Evolutionary conservation across 2,888 invertebrate genomes (phyloP), one percentile per base, ranked within the genome.

Genomic region (Acholoe squamosa): DNA sequence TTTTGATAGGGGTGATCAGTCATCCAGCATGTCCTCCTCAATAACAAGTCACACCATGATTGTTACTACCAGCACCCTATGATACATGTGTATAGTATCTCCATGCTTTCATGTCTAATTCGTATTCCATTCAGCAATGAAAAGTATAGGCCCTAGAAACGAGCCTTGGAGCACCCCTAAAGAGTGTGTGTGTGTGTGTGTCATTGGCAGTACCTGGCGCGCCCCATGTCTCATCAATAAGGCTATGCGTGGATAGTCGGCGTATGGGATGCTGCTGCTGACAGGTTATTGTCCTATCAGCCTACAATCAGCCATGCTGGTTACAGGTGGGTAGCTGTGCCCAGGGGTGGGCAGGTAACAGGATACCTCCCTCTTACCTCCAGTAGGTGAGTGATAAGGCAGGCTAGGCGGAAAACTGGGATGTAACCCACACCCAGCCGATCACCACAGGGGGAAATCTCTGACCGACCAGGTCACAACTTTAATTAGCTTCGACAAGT

Each of bases 401-500:
- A 12, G 34, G 28, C 34, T 3, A 12, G 77, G 77, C 16, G 77
- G 31, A 0, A 16, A 84, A 25, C 43, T 43, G 25, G 71, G 51
- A 84, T 34, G 84, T 51, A 84, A 84, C n/a, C 84, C 43, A 84
- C 84, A 84, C 84, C 43, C 51, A 19, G 25, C 51, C 10, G 43
- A 84, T 84, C 84, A 84, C 84, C 51, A 22, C 43, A 84, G 84
- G 34, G 84, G 43, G 71, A 43, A 84, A 84, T 51, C 43, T 61
- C 61, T 61, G 34, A 84, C 34, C 84, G 51, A 10, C 51, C 22
- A 19, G 84, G 84, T 84, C 84, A 43, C n/a, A 28, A 22, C 51
- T 84, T 84, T 84, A 84, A 84, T 84, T 84, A 84, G 84, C 43
- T 51, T 84, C 43, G 84, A 84, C 84, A 84, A 84, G 84, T 84